Percentiles rank a stretch among this genome's conserved stretches.
These are phyloP conservation scores for Leucoma salicis DNA, from an alignment of 2,888 invertebrate species.

Conservation along the genomic window DNA sequence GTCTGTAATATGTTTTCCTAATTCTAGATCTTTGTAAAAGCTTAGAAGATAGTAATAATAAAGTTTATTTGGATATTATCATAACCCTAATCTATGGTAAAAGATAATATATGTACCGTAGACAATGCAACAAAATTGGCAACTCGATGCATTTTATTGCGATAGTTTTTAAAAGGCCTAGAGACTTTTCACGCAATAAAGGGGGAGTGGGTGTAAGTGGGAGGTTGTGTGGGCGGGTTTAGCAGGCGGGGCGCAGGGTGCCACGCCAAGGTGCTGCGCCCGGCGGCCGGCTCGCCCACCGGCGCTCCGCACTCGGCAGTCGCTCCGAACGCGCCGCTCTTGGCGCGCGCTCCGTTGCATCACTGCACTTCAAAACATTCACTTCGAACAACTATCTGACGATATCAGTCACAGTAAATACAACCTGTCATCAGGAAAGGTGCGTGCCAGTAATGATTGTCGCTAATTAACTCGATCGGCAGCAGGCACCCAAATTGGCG, in stretches of 20 bases:
- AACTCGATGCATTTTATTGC: not conserved
- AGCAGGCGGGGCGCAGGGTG: constrained; percentile 75
- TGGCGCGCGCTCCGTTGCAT: constrained; percentile 56
- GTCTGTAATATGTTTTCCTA: too few species aligned
- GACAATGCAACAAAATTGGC: too few species aligned
- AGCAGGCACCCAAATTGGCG: constrained; percentile 73
- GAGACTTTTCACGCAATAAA: constrained; percentile 3
- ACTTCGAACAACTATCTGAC: constrained; percentile 21
- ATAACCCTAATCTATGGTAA: too few species aligned
- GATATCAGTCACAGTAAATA: constrained; percentile 19
- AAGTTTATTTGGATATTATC: too few species aligned
- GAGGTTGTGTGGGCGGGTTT: constrained; percentile 61
- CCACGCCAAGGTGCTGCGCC: constrained; percentile 53
- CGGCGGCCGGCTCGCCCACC: constrained; percentile 62
- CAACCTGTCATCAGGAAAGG: constrained; percentile 59
- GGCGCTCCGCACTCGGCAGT: constrained; percentile 58
- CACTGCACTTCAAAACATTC: constrained; percentile 29
- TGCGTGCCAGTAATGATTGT: constrained; percentile 52
- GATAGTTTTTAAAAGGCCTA: not conserved
- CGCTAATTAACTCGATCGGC: constrained; percentile 58
- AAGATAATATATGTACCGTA: too few species aligned
- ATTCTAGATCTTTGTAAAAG: too few species aligned
- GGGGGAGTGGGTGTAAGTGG: constrained; percentile 58
- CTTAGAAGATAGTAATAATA: too few species aligned
- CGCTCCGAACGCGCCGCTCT: constrained; percentile 61